Percentiles rank a stretch among this genome's conserved stretches.
Evolutionary conservation across 1,140 invertebrate species (phyloP).

Genomic region (Panagrolaimus sp.): DNA sequence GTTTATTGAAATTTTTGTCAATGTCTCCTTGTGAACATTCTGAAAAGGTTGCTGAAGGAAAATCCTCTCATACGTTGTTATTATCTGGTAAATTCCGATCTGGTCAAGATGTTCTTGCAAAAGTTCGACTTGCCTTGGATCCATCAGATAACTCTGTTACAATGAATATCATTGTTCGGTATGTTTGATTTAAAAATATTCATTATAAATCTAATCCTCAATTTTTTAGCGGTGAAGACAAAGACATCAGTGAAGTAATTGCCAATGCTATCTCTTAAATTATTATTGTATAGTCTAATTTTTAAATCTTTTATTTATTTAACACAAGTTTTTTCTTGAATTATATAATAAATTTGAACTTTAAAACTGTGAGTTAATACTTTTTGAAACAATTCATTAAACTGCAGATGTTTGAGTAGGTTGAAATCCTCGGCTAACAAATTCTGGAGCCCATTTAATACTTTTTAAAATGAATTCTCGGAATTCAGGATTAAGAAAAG

Average conservation of each 20-base stretch:
- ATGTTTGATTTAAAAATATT: slow-evolving; percentile 4
- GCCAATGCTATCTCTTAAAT: slow-evolving; percentile 21
- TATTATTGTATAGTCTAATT: not conserved
- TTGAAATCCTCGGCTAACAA: not conserved
- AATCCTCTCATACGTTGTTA: slow-evolving; percentile 73
- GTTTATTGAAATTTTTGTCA: slow-evolving; percentile 78
- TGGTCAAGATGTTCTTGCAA: slow-evolving; percentile 79
- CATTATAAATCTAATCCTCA: not conserved
- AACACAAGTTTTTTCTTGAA: not conserved
- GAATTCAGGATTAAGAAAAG: slow-evolving; percentile 97
- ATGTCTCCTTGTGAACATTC: slow-evolving; percentile 78
- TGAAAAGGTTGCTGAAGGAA: slow-evolving; percentile 77
- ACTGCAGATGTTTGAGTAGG: slow-evolving; percentile 7
- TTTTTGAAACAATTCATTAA: not conserved
- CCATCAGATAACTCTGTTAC: slow-evolving; percentile 66
- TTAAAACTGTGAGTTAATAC: not conserved
- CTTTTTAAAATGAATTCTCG: slow-evolving; percentile 60
- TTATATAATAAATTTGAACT: not conserved
- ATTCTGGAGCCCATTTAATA: slow-evolving; percentile 15
- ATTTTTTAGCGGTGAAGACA: slow-evolving; percentile 23
- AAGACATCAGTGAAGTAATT: slow-evolving; percentile 19
- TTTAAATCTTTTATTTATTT: not conserved
- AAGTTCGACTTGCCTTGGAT: slow-evolving; percentile 73
- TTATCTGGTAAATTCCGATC: slow-evolving; percentile 80
- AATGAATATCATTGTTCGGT: slow-evolving; percentile 67